Evolutionary conservation across 1,140 invertebrate genomes (phyloP).

Genomic region (Lepidurus couesii): DNA sequence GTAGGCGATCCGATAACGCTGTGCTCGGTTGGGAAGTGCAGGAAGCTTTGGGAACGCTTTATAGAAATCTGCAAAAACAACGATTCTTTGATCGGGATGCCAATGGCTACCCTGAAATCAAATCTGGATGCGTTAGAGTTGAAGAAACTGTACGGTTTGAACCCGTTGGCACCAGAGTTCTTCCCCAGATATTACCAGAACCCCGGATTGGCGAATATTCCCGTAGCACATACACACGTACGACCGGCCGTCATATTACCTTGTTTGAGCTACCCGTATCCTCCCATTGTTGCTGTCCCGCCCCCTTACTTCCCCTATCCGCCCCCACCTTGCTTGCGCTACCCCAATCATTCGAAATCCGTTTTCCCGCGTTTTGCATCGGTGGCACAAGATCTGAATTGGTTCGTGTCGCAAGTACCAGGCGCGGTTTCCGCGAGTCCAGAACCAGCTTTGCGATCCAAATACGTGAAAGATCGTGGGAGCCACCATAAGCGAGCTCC

Average conservation of each 20-base stretch:
- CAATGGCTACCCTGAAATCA: constrained; percentile 58
- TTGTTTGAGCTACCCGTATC: constrained; percentile 4
- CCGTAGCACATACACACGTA: neutral
- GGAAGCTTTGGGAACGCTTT: constrained; percentile 76
- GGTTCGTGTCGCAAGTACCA: neutral
- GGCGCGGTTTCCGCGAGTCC: neutral
- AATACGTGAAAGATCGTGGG: neutral
- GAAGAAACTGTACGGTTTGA: constrained; percentile 66
- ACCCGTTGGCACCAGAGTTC: constrained; percentile 76
- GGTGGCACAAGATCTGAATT: neutral
- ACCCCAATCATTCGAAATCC: neutral
- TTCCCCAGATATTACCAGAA: constrained; percentile 50
- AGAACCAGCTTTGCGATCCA: neutral
- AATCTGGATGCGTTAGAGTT: constrained; percentile 67
- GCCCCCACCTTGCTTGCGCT: constrained; percentile 27
- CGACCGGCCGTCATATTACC: neutral
- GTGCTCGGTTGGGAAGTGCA: constrained; percentile 74
- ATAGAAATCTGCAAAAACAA: constrained; percentile 66
- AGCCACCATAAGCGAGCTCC: neutral
- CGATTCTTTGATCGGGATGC: constrained; percentile 69
- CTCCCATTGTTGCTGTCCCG: constrained; percentile 3
- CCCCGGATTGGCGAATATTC: neutral
- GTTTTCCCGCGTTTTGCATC: neutral
- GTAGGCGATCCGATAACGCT: constrained; percentile 81
- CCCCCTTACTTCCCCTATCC: constrained; percentile 26